These are phyloP conservation scores for Lepilemur septentrionalis DNA, from an alignment of 2,797 vertebrate genomes.

Conservation along the genomic window DNA sequence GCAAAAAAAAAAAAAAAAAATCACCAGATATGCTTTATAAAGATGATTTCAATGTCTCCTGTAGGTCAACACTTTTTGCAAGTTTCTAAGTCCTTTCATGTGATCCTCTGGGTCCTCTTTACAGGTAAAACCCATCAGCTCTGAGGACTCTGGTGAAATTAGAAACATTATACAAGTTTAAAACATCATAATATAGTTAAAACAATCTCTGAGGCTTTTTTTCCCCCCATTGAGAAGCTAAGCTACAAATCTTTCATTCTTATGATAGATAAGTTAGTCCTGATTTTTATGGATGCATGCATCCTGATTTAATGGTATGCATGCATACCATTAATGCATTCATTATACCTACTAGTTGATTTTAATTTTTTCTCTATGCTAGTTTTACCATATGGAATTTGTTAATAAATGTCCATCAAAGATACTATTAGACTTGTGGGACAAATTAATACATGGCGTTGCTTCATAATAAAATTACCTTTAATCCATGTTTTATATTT, in stretches of 20 bases:
- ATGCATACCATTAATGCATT: not conserved
- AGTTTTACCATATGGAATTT: not conserved
- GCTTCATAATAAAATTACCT: conserved; percentile 39
- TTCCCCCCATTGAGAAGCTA: not conserved
- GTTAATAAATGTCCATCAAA: not conserved
- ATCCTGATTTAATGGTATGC: too few species aligned
- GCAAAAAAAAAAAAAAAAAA: not conserved
- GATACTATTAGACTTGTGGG: not conserved
- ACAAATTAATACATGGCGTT: not conserved
- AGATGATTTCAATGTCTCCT: not conserved
- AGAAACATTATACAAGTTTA: not conserved
- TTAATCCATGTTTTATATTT: conserved; percentile 2
- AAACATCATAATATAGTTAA: not conserved
- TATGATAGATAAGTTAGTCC: not conserved
- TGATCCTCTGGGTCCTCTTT: not conserved
- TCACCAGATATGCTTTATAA: not conserved
- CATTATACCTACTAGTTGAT: not conserved
- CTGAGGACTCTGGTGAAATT: not conserved
- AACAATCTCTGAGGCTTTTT: not conserved
- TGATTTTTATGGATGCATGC: not conserved
- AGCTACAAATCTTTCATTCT: not conserved
- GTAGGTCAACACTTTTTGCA: not conserved
- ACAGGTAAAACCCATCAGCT: not conserved
- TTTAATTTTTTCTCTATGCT: not conserved
- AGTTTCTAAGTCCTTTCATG: not conserved